Evolutionary conservation across 2,888 invertebrate genomes (phyloP), one percentile per base, ranked within the genome.

Genomic region (Melieria crassipennis): DNA sequence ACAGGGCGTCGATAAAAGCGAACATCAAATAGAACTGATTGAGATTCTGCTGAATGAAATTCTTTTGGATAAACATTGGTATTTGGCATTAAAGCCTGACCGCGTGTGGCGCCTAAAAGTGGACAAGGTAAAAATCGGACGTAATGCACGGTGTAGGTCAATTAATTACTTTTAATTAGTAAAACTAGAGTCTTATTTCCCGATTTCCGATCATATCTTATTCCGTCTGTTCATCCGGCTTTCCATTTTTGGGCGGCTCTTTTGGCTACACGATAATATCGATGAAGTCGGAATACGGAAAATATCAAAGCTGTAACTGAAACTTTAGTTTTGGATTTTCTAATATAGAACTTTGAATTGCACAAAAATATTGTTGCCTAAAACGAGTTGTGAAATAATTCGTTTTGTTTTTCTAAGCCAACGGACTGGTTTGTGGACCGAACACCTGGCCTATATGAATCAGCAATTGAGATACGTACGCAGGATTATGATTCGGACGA

Each of bases 391-490:
- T 58, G 4, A 16, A 10, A 16, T 43, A 42, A 7, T 16, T 16
- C 56, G 61, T 57, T 55, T 50, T 47, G 30, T 55, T n/a, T 61
- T 58, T 9, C 69, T 13, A 9, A 85, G 84, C 79, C 81, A 46
- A 76, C 81, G 0, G 72, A 82, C 66, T 87, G 86, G 86, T 83
- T 82, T 78, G 76, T 81, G 45, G 84, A 87, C 48, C 79, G 78
- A 7, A 87, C 86, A 0, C 86, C 84, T 1, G 87, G 87, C 0
- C 74, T 87, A 0, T 87, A 87, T 73, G 86, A 87, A 67, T 86
- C 87, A 0, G 85, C 86, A 0, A 73, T 86, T 43, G 87, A 87
- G 73, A 80, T 86, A 48, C 82, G 85, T 46, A 82, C 78, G 0
- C 83, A 82, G 62, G 84, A 86, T 69, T 79, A 79, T 52, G 81